phyloP scores from a whole-genome alignment of 2,888 invertebrate genomes.

The Oxyteleia sp. region DNA sequence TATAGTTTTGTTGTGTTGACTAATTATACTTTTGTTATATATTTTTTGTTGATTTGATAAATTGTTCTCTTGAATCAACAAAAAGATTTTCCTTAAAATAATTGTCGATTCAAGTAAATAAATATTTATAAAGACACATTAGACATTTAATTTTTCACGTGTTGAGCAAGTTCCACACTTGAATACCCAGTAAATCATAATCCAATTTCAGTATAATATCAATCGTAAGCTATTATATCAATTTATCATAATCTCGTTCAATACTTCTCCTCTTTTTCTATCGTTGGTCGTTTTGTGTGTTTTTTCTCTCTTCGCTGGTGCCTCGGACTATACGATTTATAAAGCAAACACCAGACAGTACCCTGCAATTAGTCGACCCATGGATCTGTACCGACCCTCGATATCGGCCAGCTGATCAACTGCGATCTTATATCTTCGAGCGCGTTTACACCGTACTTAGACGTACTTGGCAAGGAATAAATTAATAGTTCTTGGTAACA shows the following conservation, averaged over 20 bases:
- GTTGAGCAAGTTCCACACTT: conserved; percentile 30
- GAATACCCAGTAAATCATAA: conserved; percentile 82
- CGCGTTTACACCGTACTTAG: conserved; percentile 86
- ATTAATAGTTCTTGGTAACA: conserved; percentile 85
- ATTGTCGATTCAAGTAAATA: conserved; percentile 15
- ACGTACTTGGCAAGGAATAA: conserved; percentile 84
- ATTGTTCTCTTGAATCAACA: too few relatives aligned
- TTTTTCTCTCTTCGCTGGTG: conserved; percentile 64
- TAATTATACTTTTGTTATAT: too few relatives aligned
- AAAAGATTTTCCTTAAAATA: too few relatives aligned
- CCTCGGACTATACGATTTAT: conserved; percentile 83
- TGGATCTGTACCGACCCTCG: conserved; percentile 81
- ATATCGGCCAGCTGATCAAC: conserved; percentile 76
- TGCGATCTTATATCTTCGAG: conserved; percentile 83
- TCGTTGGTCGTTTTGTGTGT: conserved; percentile 42
- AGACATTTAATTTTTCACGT: conserved; percentile 41
- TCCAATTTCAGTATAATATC: conserved; percentile 82
- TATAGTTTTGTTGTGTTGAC: too few relatives aligned
- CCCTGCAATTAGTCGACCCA: conserved; percentile 86
- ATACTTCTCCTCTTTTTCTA: conserved; percentile 48
- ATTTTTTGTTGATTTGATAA: too few relatives aligned
- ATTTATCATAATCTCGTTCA: conserved; percentile 64
- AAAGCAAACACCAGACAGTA: conserved; percentile 86
- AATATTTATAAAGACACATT: conserved; percentile 33
- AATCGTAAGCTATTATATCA: conserved; percentile 76